Conservation (phyloP, 2,797 vertebrate genomes). For the Neosilurus mollespiculum region DNA sequence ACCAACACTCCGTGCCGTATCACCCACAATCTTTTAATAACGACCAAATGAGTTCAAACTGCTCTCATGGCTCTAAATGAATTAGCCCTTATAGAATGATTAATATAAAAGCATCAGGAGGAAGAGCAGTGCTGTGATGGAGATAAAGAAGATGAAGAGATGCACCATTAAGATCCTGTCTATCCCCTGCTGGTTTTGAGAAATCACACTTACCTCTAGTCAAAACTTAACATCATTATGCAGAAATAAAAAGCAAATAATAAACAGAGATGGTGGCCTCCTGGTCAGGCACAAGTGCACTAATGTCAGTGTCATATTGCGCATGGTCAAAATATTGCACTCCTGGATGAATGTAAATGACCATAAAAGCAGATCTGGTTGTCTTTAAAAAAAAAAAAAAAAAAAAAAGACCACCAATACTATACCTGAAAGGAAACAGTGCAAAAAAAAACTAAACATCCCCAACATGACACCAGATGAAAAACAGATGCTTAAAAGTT, state of each 20-base stretch:
- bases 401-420: no score
- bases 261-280: conserved; percentile 24
- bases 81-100: conserved; percentile 45
- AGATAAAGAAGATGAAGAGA: conserved; percentile 38
- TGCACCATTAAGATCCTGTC: conserved; percentile 26
- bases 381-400: no score
- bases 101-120: conserved; percentile 53
- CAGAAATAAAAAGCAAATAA: conserved; percentile 40
- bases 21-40: conserved; percentile 58
- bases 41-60: conserved; percentile 47
- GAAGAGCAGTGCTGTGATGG: conserved; percentile 26
- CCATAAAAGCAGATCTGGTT: neutral
- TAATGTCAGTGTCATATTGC: neutral
- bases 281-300: neutral
- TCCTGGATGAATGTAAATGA: neutral
- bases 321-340: neutral
- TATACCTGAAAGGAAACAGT: no score
- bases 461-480: no score
- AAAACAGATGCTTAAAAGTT: no score
- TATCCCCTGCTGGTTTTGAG: conserved; percentile 42
- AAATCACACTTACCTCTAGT: conserved; percentile 44
- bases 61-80: conserved; percentile 41
- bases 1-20: conserved; percentile 42
- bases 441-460: no score
- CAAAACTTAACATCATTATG: conserved; percentile 55